Percentiles rank a stretch among this genome's conserved stretches.
Evolutionary conservation across 2,113 vertebrate genomes (phyloP).

Genomic region (Chaetura pelagica): DNA sequence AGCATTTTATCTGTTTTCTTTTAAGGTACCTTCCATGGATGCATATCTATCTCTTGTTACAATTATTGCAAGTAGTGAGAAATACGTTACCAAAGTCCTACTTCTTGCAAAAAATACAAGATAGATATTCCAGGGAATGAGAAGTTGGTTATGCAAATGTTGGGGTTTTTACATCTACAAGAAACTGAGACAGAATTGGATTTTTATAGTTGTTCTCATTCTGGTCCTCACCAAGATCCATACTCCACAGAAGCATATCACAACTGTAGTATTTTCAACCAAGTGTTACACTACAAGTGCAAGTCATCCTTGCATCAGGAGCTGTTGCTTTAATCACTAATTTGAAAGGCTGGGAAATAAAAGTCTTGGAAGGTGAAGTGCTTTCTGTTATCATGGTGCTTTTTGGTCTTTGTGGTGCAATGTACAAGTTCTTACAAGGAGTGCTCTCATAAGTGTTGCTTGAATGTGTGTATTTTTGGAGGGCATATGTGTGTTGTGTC

Average conservation of each 20-base stretch:
- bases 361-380: background rate
- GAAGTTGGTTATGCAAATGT: background rate
- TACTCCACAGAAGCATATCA: background rate
- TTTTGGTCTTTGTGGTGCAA: background rate
- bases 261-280: background rate
- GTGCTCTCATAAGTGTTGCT: background rate
- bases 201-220: background rate
- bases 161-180: background rate
- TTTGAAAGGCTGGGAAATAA: background rate
- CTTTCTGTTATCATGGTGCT: background rate
- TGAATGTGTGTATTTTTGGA: background rate
- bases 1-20: background rate
- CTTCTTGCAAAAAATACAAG: background rate
- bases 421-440: background rate
- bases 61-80: background rate
- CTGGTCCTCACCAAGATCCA: background rate
- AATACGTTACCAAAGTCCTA: background rate
- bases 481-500: accelerated
- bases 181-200: background rate
- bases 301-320: background rate
- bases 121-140: background rate
- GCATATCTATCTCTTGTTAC: background rate
- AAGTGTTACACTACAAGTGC: background rate
- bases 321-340: background rate
- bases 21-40: background rate